Evolutionary conservation across 30 jellyfish, hydroid and myxozoan genomes (phyloP), one percentile per base, ranked within the genome.

Genomic region (Sanderia malayensis): DNA sequence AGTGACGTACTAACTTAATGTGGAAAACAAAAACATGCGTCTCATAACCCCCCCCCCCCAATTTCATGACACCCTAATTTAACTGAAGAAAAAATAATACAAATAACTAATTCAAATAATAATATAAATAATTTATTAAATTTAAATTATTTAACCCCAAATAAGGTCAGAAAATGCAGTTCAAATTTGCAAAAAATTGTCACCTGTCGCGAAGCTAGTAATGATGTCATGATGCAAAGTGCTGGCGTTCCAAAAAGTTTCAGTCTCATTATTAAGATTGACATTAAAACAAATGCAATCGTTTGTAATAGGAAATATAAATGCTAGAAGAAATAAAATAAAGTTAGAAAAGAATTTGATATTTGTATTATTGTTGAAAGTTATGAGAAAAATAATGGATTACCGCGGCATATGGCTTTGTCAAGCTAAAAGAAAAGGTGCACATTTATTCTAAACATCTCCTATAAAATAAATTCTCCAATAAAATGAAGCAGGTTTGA

Each of bases 231-330:
- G 3, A 92, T 18, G 60, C 98, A 92, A 25, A 92, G 82, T 0
- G 98, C 87, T 8, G 98, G 96, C 8, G 96, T 84, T 0, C 96
- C 96, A 80, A 92, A 92, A 20, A 85, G 79, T 45, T 92, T 92
- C 70, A 92, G 73, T 32, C 98, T 67, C 98, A 92, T 92, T 13
- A 92, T 84, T 44, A 92, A 72, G 3, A 84, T 27, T 0, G 96
- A 72, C 98, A 92, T 92, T 21, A 81, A 29, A 49, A 92, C 82
- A 62, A 92, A 92, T 18, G 96, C 96, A 32, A 80, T 64, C 0
- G 98, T 52, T 80, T 92, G 98, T 13, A 92, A 86, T 31, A 92
- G 33, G 84, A 85, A 22, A 78, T 78, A 92, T 11, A 84, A 79
- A 53, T 84, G 95, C 98, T 92, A 83, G 15, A 83, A 73, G 18